Evolutionary conservation across 2,113 vertebrate species (phyloP), one percentile per base, ranked within the genome.

Genomic region (Eira barbara): DNA sequence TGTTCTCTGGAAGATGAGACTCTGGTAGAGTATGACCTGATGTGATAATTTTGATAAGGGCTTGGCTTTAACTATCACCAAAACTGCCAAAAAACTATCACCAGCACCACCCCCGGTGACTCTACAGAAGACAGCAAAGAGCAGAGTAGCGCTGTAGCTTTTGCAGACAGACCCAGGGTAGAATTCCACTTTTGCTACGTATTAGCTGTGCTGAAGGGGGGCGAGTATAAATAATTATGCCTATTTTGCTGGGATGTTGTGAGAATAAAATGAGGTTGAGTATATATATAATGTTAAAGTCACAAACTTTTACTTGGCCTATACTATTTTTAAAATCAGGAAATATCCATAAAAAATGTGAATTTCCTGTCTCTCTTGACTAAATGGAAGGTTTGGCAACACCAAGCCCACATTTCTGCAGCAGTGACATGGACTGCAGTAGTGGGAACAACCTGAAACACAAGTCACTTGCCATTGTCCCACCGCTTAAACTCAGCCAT

Each of bases 281-380:
- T 14, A 36, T 65, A 81, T 14, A 36, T 65, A 81, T 25, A 92
- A 87, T 57, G 57, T 36, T 42, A 74, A 90, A 84, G 73, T 73
- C 42, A 91, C 69, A 78, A 81, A 31, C 21, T 52, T 91, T 85
- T 78, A 89, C 67, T 94, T 89, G 83, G 57, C 63, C 14, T 59
- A 3, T 76, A 52, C 71, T 73, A 65, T 80, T 97, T 92, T 92
- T 78, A 97, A 97, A 97, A 96, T 93, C 71, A 88, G 96, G 91
- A 95, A 96, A 94, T 78, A 92, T 84, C 84, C 89, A 97, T 96
- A 95, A 96, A 98, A 98, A 94, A 94, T 89, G 57, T 67, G 91
- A 57, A 90, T 94, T 95, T 88, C 87, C 88, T 94, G 71, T 88
- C 81, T 91, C 86, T 73, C 67, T 57, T 20, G 45, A 94, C 84